These are phyloP conservation scores for Crocidura indochinensis DNA, from an alignment of 2,797 vertebrate species.

Conservation along the genomic window DNA sequence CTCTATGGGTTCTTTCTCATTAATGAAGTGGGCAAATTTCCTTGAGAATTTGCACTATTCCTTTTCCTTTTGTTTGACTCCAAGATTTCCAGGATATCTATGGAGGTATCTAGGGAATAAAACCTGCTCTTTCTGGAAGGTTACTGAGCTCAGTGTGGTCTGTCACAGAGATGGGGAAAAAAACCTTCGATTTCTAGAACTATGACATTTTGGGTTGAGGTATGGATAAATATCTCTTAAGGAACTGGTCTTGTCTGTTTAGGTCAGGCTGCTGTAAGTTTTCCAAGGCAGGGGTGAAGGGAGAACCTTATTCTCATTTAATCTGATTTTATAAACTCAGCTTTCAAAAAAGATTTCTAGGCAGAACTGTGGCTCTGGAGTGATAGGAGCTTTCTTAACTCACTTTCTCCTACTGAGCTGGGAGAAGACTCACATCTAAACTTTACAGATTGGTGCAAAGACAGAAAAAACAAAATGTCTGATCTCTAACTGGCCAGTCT, in stretches of 20 bases:
- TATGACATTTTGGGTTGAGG: too few species aligned
- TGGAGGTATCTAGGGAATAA: neutral
- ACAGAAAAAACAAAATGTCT: too few species aligned
- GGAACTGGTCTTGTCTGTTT: neutral
- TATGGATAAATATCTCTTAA: too few species aligned
- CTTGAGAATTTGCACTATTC: slow-evolving; percentile 42
- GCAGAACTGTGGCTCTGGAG: neutral
- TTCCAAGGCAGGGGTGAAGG: neutral
- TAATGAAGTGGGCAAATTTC: slow-evolving; percentile 42
- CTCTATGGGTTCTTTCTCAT: too few species aligned
- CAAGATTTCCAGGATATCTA: too few species aligned
- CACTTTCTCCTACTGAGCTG: too few species aligned
- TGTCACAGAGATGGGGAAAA: neutral
- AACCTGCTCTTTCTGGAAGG: neutral
- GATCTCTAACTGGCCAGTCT: too few species aligned
- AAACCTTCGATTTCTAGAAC: too few species aligned
- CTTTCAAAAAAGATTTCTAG: neutral
- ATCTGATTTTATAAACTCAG: neutral
- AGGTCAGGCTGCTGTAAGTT: too few species aligned
- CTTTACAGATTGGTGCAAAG: too few species aligned
- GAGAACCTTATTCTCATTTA: neutral
- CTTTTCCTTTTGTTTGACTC: slow-evolving; percentile 41
- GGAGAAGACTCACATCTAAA: too few species aligned
- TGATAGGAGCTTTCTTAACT: too few species aligned
- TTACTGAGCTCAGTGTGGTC: neutral